Base-by-base conservation (phyloP, 2,888 invertebrate species). In the Phragmatobia fuliginosa region DNA sequence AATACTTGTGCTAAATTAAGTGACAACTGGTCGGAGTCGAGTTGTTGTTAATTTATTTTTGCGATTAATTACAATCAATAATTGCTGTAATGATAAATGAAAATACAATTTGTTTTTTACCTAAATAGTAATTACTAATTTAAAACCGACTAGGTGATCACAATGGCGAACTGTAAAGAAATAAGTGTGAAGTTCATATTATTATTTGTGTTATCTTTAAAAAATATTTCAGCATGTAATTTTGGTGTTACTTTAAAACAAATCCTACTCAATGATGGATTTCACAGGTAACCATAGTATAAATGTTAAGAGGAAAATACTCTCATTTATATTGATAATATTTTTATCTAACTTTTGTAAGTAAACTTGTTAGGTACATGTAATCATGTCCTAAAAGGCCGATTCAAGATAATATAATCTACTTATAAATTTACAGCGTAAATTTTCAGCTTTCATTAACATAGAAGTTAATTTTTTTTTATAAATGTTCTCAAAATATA, bases 211-310 rank as follows among this genome's bases (percentile, higher is more conserved):
- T 69, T 85, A 58, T 75, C 74, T 69, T 70, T 73, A 18, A 65
- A 60, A 8, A 75, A 75, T 76, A 78, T 83, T 71, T 79, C 81
- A n/a, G 79, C 79, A 8, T 94, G 94, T 79, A 79, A 86, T 75
- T 92, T 92, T 67, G 84, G 87, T 70, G 87, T 92, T 11, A 86
- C 85, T 83, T 36, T 94, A 18, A 84, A 84, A 69, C 94, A 91
- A 81, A 73, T 68, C 8, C 88, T 95, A 8, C 77, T 73, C 5
- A 89, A 89, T 77, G 88, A 90, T 77, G 94, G 94, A 8, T 94
- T 92, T 71, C 93, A 94, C 82, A 91, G 94, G 94, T 95, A 88
- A 73, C 6, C 6, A 14, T 68, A 33, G 32, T 18, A 41, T 32
- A 33, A 14, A 60, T n/a, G 14, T 8, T n/a, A n/a, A n/a, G n/a